A percentile compares a stretch with the other conserved stretches of the same genome.
These are phyloP conservation scores for Pseudomugil tenellus DNA, from an alignment of 2,797 vertebrate species.

Conservation along the genomic window DNA sequence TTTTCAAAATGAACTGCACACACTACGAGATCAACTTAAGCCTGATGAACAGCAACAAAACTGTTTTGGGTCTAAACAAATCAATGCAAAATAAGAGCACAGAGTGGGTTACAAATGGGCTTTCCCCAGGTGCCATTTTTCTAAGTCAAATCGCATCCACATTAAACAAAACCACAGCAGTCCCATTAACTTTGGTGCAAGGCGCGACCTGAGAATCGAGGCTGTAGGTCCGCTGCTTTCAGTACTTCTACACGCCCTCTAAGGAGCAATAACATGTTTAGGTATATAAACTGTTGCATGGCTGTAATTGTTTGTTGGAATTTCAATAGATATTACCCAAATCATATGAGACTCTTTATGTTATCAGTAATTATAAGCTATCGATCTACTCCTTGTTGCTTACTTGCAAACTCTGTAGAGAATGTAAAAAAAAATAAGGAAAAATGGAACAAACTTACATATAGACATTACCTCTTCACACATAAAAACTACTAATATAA, in stretches of 20 bases:
- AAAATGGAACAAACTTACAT: slow-evolving; percentile 12
- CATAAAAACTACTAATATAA: slow-evolving; percentile 57
- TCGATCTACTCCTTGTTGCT: slow-evolving; percentile 66
- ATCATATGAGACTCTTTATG: slow-evolving; percentile 52
- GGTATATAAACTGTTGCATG: slow-evolving; percentile 50
- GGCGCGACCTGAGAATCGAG: slow-evolving; percentile 63
- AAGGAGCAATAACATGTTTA: slow-evolving; percentile 60
- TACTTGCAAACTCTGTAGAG: slow-evolving; percentile 53
- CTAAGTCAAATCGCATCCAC: slow-evolving; percentile 42
- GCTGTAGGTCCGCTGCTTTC: slow-evolving; percentile 62
- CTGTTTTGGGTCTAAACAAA: slow-evolving; percentile 56
- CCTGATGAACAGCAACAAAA: slow-evolving; percentile 42
- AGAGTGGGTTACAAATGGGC: slow-evolving; percentile 35
- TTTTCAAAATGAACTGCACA: slow-evolving; percentile 67
- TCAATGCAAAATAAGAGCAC: slow-evolving; percentile 37
- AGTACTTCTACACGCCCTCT: slow-evolving; percentile 45
- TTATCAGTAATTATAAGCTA: slow-evolving; percentile 50
- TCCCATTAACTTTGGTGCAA: slow-evolving; percentile 71
- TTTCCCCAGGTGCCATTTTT: slow-evolving; percentile 43
- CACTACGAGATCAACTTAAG: slow-evolving; percentile 45
- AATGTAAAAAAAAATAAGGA: slow-evolving; percentile 41
- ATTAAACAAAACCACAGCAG: slow-evolving; percentile 52
- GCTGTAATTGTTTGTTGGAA: slow-evolving; percentile 45
- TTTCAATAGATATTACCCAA: slow-evolving; percentile 46
- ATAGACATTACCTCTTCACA: slow-evolving; percentile 58